These are phyloP conservation scores for Drosophila cardini DNA, from an alignment of 1,140 invertebrate species.

Conservation along the genomic window DNA sequence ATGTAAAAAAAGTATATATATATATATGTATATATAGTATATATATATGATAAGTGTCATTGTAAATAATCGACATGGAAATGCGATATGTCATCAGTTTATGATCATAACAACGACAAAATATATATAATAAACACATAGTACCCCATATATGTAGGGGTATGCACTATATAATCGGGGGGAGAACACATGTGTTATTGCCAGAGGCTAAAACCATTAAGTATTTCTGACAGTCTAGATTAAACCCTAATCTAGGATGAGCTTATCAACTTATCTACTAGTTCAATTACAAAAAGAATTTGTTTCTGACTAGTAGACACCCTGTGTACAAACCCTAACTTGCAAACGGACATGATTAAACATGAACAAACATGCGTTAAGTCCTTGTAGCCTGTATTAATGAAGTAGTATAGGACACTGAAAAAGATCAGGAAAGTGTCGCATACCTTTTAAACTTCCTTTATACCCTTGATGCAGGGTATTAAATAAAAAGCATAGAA, in stretches of 20 bases:
- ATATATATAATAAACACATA: no score
- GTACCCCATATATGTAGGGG: no score
- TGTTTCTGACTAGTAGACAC: not conserved
- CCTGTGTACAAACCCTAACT: not conserved
- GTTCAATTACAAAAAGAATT: not conserved
- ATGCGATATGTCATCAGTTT: constrained; percentile 33
- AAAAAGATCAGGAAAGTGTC: no score
- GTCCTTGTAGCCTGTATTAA: no score
- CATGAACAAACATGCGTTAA: no score
- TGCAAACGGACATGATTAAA: no score
- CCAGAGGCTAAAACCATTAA: not conserved
- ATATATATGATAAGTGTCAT: constrained; percentile 31
- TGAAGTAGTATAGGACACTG: no score
- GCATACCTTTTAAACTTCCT: no score
- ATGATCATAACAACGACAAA: not conserved
- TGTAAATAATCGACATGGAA: constrained; percentile 39
- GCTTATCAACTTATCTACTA: constrained; percentile 1
- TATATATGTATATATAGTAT: no score
- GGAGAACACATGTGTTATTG: constrained; percentile 16
- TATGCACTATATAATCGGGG: not conserved
- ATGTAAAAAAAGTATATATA: no score
- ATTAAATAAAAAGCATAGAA: not conserved
- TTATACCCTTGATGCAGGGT: no score
- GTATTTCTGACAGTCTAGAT: constrained; percentile 5
- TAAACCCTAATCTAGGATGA: constrained; percentile 17